Conservation (phyloP, 2,113 vertebrate species). For the Ursus arctos region DNA sequence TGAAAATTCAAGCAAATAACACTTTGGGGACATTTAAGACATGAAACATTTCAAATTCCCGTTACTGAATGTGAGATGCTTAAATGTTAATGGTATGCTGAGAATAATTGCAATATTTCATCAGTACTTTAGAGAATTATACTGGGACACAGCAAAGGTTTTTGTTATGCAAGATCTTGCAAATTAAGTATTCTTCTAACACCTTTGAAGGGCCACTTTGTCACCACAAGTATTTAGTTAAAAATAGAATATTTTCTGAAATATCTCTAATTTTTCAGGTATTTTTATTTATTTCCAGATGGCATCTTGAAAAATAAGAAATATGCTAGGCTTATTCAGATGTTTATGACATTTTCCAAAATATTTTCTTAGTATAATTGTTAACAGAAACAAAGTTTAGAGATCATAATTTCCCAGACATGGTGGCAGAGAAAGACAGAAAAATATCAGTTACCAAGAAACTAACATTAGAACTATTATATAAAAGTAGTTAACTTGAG, state of each 20-base stretch:
- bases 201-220: slow-evolving; percentile 33
- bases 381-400: slow-evolving; percentile 12
- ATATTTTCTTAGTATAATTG: slow-evolving; percentile 31
- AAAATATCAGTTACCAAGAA: slow-evolving; percentile 36
- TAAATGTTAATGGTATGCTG: slow-evolving; percentile 62
- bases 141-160: slow-evolving; percentile 1
- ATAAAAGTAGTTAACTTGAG: slow-evolving; percentile 49
- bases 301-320: neutral
- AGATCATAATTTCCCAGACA: slow-evolving; percentile 50
- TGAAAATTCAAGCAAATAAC: slow-evolving; percentile 59
- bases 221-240: slow-evolving; percentile 27
- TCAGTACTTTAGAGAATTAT: slow-evolving; percentile 48
- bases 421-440: neutral
- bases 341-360: slow-evolving; percentile 35
- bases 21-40: slow-evolving; percentile 54
- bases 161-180: neutral
- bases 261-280: slow-evolving; percentile 34
- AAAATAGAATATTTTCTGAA: slow-evolving; percentile 48
- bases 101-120: slow-evolving; percentile 64
- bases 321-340: slow-evolving; percentile 37
- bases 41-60: slow-evolving; percentile 6
- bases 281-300: neutral
- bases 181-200: slow-evolving; percentile 57
- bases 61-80: slow-evolving; percentile 60
- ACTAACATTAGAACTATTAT: slow-evolving; percentile 58